Conservation (phyloP, 1,140 invertebrate genomes). For the Drosophila ambigua region DNA sequence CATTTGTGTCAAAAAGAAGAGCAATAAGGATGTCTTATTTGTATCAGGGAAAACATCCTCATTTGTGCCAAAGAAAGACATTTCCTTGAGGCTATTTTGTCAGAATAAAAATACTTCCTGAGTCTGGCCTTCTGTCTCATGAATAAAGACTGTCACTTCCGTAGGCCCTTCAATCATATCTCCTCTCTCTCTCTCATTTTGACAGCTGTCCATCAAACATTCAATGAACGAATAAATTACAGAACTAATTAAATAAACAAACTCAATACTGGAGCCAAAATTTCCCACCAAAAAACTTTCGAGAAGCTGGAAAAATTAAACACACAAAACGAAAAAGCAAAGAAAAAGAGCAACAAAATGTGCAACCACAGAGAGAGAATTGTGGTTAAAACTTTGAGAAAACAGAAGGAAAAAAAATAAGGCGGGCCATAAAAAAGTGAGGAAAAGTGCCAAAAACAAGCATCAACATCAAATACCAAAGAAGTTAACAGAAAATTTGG, state of each 20-base stretch:
- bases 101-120: no score
- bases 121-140: constrained; percentile 7
- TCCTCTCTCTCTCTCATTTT: not conserved
- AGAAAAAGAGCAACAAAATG: not conserved
- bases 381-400: constrained; percentile 26
- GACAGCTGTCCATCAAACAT: constrained; percentile 37
- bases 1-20: no score
- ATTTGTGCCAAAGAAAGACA: no score
- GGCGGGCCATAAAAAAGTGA: not conserved
- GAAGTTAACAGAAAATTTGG: constrained; percentile 10
- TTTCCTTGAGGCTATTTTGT: no score
- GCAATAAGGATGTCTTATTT: no score
- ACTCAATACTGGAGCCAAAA: not conserved
- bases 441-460: constrained; percentile 17
- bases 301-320: no score
- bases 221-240: constrained; percentile 25
- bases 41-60: no score
- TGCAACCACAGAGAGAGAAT: not conserved
- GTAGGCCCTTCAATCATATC: constrained; percentile 29
- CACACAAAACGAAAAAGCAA: not conserved
- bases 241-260: constrained; percentile 14
- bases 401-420: not conserved
- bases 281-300: not conserved
- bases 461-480: constrained; percentile 6
- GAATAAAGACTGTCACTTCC: constrained; percentile 14